phyloP scores from a whole-genome alignment of 1,140 invertebrate genomes.

The Lasioglossum albipes region DNA sequence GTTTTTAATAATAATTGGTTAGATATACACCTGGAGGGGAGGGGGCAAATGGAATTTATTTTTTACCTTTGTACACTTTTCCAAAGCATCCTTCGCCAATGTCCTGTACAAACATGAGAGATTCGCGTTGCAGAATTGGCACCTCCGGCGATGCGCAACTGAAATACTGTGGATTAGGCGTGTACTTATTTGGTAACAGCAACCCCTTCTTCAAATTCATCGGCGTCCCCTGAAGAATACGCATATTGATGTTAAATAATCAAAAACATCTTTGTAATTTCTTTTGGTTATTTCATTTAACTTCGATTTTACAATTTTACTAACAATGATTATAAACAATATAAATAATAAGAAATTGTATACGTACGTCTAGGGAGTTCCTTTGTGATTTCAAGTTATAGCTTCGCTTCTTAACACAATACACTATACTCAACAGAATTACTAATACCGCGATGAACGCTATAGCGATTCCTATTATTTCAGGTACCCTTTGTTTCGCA shows the following conservation, averaged over 20 bases:
- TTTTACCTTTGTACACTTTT: conserved; percentile 93
- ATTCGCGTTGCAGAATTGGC: conserved; percentile 83
- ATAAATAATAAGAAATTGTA: no score
- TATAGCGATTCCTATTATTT: conserved; percentile 72
- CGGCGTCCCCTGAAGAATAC: conserved; percentile 75
- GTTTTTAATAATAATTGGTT: no score
- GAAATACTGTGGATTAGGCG: conserved; percentile 89
- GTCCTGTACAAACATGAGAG: conserved; percentile 86
- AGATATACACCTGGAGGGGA: background rate
- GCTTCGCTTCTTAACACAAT: conserved; percentile 67
- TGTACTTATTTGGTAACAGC: conserved; percentile 86
- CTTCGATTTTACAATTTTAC: no score
- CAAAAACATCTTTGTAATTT: no score
- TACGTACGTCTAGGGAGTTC: conserved; percentile 57
- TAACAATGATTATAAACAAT: background rate
- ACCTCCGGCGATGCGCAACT: conserved; percentile 81
- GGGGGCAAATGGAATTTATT: background rate
- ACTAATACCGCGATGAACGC: conserved; percentile 68
- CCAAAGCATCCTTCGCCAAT: conserved; percentile 95
- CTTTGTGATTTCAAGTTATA: conserved; percentile 59
- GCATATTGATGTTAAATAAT: no score
- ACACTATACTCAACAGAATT: conserved; percentile 66
- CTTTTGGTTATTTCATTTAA: no score
- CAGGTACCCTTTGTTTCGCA: conserved; percentile 69
- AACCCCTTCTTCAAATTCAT: conserved; percentile 82